phyloP scores from a whole-genome alignment of 2,797 vertebrate genomes.

The Anolis apletophallus region DNA sequence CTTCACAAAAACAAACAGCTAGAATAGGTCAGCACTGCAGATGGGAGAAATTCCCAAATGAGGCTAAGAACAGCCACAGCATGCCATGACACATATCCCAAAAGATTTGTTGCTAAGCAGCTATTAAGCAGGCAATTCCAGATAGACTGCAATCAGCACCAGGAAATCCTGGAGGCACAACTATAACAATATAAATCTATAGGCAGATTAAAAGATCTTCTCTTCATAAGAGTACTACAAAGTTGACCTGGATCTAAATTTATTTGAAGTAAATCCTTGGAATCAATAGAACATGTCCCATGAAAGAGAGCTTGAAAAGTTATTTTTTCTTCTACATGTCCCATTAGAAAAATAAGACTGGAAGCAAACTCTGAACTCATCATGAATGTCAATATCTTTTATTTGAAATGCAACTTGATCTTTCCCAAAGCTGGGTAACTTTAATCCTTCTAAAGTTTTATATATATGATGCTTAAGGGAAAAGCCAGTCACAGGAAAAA shows the following conservation, averaged over 20 bases:
- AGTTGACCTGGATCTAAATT: background rate
- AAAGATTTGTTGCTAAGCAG: conserved; percentile 25
- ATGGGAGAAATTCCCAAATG: background rate
- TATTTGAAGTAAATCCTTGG: background rate
- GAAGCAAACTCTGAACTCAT: too few relatives aligned
- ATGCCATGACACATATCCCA: background rate
- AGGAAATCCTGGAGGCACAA: background rate
- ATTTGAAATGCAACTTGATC: too few relatives aligned
- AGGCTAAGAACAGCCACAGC: background rate
- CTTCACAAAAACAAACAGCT: background rate
- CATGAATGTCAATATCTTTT: too few relatives aligned
- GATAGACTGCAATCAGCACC: background rate
- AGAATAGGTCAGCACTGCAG: background rate
- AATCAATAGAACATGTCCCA: background rate
- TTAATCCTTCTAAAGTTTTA: background rate
- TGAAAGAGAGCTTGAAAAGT: background rate
- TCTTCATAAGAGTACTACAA: background rate
- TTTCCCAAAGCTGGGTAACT: too few relatives aligned
- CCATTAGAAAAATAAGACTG: too few relatives aligned
- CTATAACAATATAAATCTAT: background rate
- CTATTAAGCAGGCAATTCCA: background rate
- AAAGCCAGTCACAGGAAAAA: background rate
- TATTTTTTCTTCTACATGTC: too few relatives aligned
- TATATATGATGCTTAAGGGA: background rate
- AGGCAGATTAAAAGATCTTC: background rate